Conservation (phyloP, 2,797 vertebrate species). For the Xiphophorus birchmanni region DNA sequence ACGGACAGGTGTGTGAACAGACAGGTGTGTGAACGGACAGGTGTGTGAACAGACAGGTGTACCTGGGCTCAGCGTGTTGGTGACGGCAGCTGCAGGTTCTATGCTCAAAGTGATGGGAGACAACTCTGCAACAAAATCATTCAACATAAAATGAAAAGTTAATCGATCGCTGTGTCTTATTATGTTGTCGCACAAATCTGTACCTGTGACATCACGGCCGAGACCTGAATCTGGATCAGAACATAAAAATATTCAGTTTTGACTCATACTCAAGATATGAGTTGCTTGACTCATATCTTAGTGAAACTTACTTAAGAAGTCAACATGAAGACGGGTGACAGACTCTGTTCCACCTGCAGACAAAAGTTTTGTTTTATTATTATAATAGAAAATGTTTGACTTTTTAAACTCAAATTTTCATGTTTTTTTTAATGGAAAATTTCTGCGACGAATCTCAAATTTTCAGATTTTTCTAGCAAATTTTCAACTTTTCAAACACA, state of each 20-base stretch:
- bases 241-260: slow-evolving; percentile 8
- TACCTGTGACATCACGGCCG: slow-evolving; percentile 70
- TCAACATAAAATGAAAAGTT: slow-evolving; percentile 14
- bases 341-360: slow-evolving; percentile 62
- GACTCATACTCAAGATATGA: no score
- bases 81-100: slow-evolving; percentile 25
- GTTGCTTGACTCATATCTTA: background rate
- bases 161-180: no score
- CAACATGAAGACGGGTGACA: slow-evolving; percentile 52
- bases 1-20: background rate
- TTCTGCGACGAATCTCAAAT: no score
- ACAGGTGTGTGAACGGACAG: no score
- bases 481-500: no score
- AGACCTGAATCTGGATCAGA: slow-evolving; percentile 57
- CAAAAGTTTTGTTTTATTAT: background rate
- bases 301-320: slow-evolving; percentile 64
- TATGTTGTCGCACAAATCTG: background rate
- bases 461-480: no score
- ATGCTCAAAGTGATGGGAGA: slow-evolving; percentile 31
- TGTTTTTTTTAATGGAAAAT: no score
- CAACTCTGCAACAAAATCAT: slow-evolving; percentile 40
- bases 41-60: background rate
- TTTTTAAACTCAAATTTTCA: no score
- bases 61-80: slow-evolving; percentile 40
- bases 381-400: no score